Percentiles rank a stretch among this genome's conserved stretches.
Conservation (phyloP, 2,797 vertebrate species). For the Amniataba percoides region DNA sequence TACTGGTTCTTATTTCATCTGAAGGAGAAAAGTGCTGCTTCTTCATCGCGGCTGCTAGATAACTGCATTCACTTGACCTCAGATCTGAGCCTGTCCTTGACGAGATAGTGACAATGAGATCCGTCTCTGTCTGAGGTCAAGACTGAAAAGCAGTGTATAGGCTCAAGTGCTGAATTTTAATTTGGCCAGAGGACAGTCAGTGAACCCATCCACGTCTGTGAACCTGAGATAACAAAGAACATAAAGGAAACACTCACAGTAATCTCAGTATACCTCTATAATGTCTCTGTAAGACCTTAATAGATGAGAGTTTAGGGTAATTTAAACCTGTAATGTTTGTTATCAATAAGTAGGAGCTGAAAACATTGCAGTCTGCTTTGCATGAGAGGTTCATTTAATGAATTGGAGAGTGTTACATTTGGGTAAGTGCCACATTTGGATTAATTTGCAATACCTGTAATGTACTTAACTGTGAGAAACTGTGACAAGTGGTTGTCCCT, state of each 20-base stretch:
- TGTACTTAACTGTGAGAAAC: neutral
- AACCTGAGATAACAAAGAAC: neutral
- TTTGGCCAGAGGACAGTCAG: too few species aligned
- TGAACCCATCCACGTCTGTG: neutral
- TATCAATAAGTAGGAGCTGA: neutral
- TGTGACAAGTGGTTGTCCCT: neutral
- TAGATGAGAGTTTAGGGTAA: neutral
- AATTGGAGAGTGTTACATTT: too few species aligned
- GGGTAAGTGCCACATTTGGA: neutral
- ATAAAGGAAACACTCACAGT: neutral
- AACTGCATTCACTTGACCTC: slow-evolving; percentile 22
- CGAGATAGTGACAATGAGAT: neutral
- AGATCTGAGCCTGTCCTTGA: slow-evolving; percentile 11
- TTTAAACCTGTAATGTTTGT: neutral
- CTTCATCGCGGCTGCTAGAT: slow-evolving; percentile 3
- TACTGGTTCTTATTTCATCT: neutral
- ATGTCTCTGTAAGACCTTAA: neutral
- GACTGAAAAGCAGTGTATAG: neutral
- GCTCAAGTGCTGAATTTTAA: neutral
- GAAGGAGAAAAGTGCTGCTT: neutral
- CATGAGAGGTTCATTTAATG: too few species aligned
- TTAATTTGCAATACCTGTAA: neutral
- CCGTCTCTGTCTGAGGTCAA: neutral
- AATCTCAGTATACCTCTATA: neutral
- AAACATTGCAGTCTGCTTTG: neutral